Evolutionary conservation across 2,888 invertebrate genomes (phyloP).

Genomic region (Autographa gamma): DNA sequence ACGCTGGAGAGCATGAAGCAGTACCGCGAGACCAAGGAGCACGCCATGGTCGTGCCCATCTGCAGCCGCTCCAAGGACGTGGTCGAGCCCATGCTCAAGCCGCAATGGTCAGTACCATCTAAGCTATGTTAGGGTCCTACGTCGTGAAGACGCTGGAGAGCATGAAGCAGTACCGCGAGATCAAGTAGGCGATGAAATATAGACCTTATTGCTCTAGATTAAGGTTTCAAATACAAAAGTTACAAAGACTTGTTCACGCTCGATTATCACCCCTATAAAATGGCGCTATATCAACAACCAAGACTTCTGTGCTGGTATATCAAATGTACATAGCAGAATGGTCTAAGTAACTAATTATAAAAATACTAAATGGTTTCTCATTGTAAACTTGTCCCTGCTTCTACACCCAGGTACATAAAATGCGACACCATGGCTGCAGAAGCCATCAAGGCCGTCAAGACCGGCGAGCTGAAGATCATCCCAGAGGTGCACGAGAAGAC

Average conservation of each 20-base stretch:
- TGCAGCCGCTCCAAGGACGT: constrained; percentile 99
- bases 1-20: constrained; percentile 92
- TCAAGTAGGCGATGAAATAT: constrained; percentile 90
- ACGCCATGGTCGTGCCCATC: constrained; percentile 98
- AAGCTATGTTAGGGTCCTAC: too few species aligned
- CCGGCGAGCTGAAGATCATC: constrained; percentile 95
- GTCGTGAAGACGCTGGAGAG: constrained; percentile 93
- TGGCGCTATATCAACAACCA: too few species aligned
- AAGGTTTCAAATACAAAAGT: too few species aligned
- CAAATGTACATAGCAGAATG: too few species aligned
- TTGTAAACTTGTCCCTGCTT: too few species aligned
- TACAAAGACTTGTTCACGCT: too few species aligned
- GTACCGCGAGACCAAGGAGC: constrained; percentile 94
- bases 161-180: constrained; percentile 92
- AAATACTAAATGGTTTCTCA: too few species aligned
- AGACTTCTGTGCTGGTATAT: too few species aligned
- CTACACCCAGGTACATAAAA: constrained; percentile 92
- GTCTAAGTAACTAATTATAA: too few species aligned
- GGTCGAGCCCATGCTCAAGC: constrained; percentile 98
- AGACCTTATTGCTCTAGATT: too few species aligned
- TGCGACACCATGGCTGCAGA: constrained; percentile 96
- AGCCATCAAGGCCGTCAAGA: constrained; percentile 94
- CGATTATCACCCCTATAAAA: too few species aligned
- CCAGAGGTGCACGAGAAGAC: constrained; percentile 97
- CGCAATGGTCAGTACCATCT: constrained; percentile 98